Percentiles rank a stretch among this genome's conserved stretches.
These are phyloP conservation scores for Archegozetes longisetosus DNA, from an alignment of 1,140 invertebrate species.

Conservation along the genomic window DNA sequence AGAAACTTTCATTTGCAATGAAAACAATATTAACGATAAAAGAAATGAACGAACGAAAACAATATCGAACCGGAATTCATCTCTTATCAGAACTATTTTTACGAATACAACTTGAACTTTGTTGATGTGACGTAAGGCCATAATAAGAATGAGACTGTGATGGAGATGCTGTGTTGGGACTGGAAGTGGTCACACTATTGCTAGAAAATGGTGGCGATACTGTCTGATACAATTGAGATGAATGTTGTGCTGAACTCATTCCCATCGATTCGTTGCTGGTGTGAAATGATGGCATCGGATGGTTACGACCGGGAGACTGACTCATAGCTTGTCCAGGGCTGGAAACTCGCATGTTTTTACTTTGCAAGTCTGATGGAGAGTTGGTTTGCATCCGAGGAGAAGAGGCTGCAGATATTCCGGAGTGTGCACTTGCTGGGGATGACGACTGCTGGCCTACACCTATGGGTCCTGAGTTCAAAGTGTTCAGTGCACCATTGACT, in stretches of 20 bases:
- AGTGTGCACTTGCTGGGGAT: not conserved
- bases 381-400: not conserved
- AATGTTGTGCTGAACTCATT: too few species aligned
- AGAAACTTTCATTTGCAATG: too few species aligned
- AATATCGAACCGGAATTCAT: too few species aligned
- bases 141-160: not conserved
- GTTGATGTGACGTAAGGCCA: not conserved
- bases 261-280: not conserved
- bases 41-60: too few species aligned
- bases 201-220: not conserved
- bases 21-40: too few species aligned
- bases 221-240: not conserved
- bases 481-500: not conserved
- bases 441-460: not conserved
- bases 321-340: not conserved
- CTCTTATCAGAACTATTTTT: not conserved
- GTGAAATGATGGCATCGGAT: not conserved
- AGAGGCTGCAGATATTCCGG: not conserved
- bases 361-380: not conserved
- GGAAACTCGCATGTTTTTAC: not conserved
- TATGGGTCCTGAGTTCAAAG: not conserved
- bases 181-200: not conserved
- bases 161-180: not conserved
- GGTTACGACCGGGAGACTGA: not conserved
- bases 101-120: not conserved